phyloP scores from a whole-genome alignment of 2,113 vertebrate species.

The Acanthisitta chloris region DNA sequence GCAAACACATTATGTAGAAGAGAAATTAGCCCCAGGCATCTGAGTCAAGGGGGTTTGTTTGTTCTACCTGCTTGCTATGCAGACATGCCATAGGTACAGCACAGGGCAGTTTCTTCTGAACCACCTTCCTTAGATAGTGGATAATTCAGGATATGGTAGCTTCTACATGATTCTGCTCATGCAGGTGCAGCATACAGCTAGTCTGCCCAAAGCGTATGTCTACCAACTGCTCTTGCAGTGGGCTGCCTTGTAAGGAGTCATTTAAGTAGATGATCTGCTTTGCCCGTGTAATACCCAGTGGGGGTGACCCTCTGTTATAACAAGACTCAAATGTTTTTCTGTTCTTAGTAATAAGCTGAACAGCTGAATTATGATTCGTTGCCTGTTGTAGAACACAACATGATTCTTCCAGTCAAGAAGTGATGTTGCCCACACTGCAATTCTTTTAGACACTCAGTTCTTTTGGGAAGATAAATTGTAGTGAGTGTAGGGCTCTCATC shows the following conservation, averaged over 20 bases:
- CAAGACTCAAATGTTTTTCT: background rate
- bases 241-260: background rate
- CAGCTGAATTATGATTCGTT: background rate
- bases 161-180: background rate
- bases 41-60: background rate
- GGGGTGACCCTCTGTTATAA: background rate
- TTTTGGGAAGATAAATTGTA: background rate
- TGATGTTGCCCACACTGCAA: background rate
- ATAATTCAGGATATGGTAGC: background rate
- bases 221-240: background rate
- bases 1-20: background rate
- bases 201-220: background rate
- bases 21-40: background rate
- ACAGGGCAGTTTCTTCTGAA: background rate
- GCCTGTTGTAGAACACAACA: background rate
- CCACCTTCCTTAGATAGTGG: background rate
- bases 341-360: background rate
- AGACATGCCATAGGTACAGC: fast-evolving
- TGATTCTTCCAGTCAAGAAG: background rate
- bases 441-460: background rate
- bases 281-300: background rate
- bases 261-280: background rate
- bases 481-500: background rate
- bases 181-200: background rate
- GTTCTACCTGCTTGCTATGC: background rate